These are phyloP conservation scores for Philereme transversata DNA, from an alignment of 2,888 invertebrate species.

Conservation along the genomic window DNA sequence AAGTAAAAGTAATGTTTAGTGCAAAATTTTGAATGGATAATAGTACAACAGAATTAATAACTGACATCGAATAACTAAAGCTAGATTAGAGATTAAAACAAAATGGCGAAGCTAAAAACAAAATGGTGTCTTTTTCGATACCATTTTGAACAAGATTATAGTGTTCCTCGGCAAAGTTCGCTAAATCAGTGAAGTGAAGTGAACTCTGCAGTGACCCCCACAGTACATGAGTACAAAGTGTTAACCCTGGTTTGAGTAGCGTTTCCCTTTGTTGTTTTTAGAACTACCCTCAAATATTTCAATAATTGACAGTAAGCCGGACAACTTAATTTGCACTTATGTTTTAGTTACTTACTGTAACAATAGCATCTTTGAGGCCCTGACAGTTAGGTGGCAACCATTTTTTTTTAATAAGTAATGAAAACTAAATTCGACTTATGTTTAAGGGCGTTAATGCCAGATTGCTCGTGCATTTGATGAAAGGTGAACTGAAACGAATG, in stretches of 20 bases:
- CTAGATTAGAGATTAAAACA: background rate
- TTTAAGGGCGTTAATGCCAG: background rate
- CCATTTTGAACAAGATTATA: background rate
- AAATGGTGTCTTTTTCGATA: background rate
- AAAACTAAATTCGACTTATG: no score
- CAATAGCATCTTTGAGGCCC: no score
- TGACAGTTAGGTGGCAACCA: no score
- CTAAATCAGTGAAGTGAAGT: background rate
- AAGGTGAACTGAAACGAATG: background rate
- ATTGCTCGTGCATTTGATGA: background rate
- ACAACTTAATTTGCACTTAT: no score
- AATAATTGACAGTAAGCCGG: no score
- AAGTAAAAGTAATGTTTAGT: no score
- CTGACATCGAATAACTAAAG: no score
- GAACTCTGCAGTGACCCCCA: conserved; percentile 1
- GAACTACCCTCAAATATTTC: background rate
- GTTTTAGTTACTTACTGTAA: no score
- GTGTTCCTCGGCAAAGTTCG: background rate
- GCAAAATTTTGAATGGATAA: no score
- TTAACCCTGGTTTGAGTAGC: conserved; percentile 6
- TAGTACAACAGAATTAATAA: no score
- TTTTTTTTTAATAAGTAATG: no score
- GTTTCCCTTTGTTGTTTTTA: background rate
- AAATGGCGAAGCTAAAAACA: background rate
- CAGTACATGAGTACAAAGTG: conserved; percentile 8